A percentile compares a stretch with the other conserved stretches of the same genome.
These are phyloP conservation scores for Dicaeum eximium DNA, from an alignment of 2,113 vertebrate species.

Conservation along the genomic window DNA sequence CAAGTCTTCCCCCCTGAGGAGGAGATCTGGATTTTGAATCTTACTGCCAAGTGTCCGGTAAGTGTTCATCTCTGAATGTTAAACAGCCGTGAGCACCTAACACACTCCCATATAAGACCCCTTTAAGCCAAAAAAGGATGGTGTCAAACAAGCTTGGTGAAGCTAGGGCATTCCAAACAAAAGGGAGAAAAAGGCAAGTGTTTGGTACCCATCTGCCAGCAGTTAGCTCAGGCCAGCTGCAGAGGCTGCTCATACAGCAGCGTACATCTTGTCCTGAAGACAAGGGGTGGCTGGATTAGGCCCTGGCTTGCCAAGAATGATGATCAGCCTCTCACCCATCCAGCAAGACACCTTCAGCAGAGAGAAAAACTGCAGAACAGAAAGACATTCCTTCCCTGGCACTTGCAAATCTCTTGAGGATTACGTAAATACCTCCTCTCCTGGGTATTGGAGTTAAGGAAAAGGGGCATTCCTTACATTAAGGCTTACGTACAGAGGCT, in stretches of 20 bases:
- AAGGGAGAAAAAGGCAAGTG: not conserved
- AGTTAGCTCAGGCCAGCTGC: not conserved
- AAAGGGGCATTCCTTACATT: not conserved
- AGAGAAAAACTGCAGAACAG: not conserved
- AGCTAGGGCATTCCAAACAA: not conserved
- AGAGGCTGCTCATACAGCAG: not conserved
- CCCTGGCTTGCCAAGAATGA: not conserved
- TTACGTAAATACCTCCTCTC: not conserved
- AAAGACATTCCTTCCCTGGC: not conserved
- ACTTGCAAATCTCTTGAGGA: not conserved
- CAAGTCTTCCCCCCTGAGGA: not conserved
- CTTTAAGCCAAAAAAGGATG: not conserved
- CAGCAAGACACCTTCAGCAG: not conserved
- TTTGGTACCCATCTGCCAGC: not conserved
- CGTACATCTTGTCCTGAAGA: not conserved
- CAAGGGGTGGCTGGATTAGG: not conserved
- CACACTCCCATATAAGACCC: not conserved
- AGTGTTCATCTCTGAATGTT: not conserved
- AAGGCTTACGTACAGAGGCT: not conserved
- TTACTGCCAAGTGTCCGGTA: rapidly evolving
- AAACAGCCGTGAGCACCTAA: not conserved
- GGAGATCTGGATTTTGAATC: not conserved
- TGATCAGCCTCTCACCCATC: not conserved
- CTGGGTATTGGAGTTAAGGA: not conserved
- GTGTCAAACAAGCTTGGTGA: not conserved